Conservation (phyloP, 2,797 vertebrate genomes). For the Rhynchotus rufescens region DNA sequence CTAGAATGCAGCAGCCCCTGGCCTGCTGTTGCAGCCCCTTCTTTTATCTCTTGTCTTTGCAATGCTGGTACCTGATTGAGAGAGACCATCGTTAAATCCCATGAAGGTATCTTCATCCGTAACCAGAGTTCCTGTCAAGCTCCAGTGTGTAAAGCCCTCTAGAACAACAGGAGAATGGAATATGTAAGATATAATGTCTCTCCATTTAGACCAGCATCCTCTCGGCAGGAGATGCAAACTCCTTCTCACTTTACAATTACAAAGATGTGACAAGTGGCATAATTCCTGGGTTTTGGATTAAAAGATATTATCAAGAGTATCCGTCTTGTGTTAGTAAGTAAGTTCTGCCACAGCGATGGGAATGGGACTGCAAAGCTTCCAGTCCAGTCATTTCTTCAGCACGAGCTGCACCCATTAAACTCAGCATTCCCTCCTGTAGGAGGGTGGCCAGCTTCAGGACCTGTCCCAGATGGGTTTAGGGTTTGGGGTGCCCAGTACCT, state of each 20-base stretch:
- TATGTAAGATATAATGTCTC: background rate
- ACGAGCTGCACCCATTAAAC: fast-evolving
- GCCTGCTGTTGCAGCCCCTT: background rate
- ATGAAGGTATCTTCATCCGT: conserved; percentile 91
- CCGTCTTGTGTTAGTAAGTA: background rate
- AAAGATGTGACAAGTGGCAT: fast-evolving
- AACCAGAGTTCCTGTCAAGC: conserved; percentile 87
- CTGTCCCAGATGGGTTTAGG: background rate
- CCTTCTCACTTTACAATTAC: background rate
- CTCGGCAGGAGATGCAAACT: background rate
- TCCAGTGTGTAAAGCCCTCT: conserved; percentile 97
- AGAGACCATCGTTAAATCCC: conserved; percentile 91
- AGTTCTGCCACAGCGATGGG: background rate
- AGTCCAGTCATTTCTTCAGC: background rate
- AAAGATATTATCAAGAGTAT: background rate
- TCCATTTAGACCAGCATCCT: background rate
- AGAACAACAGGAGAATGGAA: background rate
- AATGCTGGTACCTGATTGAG: conserved; percentile 86
- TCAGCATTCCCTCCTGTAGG: background rate
- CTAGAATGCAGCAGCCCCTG: fast-evolving
- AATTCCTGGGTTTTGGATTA: background rate
- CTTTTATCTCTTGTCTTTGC: background rate
- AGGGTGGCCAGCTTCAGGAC: background rate
- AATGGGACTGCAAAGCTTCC: background rate
- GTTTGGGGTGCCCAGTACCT: conserved; percentile 71